Conservation (phyloP, 2,113 vertebrate genomes). For the Cathartes aura region DNA sequence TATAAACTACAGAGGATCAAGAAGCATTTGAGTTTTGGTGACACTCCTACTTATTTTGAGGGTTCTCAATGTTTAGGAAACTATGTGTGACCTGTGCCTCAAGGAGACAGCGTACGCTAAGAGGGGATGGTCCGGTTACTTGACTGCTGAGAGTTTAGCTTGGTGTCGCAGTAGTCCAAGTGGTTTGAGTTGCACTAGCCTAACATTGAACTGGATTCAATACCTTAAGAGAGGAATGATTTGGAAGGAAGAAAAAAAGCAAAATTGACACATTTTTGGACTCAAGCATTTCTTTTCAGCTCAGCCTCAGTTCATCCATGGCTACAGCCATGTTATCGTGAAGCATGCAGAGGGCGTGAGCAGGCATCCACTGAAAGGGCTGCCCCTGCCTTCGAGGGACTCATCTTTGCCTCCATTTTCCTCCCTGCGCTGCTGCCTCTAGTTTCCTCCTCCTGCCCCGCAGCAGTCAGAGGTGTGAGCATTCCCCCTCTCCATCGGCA, state of each 20-base stretch:
- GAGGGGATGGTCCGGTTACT: fast-evolving
- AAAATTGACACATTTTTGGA: neutral
- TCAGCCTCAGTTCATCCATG: neutral
- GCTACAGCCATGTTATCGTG: fast-evolving
- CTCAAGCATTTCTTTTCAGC: neutral
- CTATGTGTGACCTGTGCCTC: neutral
- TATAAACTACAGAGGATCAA: neutral
- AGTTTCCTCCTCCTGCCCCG: neutral
- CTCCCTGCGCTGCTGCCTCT: fast-evolving
- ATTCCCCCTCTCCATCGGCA: fast-evolving
- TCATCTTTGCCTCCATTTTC: neutral
- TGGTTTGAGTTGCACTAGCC: neutral
- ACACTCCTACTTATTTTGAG: neutral
- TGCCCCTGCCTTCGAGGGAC: neutral
- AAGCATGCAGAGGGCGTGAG: neutral
- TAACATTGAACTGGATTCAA: neutral
- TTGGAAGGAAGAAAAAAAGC: neutral
- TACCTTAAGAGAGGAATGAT: neutral
- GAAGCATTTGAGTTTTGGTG: neutral
- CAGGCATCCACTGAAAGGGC: neutral
- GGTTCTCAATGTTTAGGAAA: neutral
- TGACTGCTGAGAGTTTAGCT: fast-evolving
- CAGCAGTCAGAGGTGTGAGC: neutral
- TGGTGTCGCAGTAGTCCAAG: neutral
- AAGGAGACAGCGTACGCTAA: fast-evolving